These are phyloP conservation scores for Portunus trituberculatus DNA, from an alignment of 1,140 invertebrate genomes.

Conservation along the genomic window DNA sequence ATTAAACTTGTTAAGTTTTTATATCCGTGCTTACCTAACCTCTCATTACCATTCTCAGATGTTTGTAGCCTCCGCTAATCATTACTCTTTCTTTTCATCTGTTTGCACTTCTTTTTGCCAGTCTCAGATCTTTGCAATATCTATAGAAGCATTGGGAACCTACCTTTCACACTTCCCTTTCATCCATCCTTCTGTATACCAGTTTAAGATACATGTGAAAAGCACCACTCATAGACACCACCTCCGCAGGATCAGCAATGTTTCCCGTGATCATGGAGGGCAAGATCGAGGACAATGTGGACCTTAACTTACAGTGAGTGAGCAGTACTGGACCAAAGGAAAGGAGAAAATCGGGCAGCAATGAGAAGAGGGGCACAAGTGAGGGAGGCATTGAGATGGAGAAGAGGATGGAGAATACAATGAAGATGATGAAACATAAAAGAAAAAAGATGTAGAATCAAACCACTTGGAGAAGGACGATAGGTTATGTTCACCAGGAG, in stretches of 20 bases:
- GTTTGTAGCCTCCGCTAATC: too few species aligned
- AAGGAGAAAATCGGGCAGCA: slow-evolving; percentile 16
- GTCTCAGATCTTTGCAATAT: too few species aligned
- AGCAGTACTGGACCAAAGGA: slow-evolving; percentile 62
- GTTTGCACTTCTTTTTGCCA: too few species aligned
- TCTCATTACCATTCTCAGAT: too few species aligned
- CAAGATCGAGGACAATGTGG: slow-evolving; percentile 61
- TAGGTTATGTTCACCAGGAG: neutral
- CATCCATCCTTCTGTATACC: neutral
- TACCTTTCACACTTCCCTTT: too few species aligned
- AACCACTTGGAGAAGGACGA: neutral
- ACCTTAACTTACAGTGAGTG: slow-evolving; percentile 33
- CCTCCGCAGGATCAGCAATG: too few species aligned
- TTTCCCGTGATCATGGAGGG: neutral
- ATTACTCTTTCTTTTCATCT: too few species aligned
- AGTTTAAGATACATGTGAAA: neutral
- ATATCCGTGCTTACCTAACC: too few species aligned
- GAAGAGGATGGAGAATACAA: neutral
- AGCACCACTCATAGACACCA: neutral
- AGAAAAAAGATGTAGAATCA: neutral
- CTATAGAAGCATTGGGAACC: too few species aligned
- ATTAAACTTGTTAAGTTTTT: too few species aligned
- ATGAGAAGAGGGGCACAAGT: neutral
- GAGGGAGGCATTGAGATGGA: neutral
- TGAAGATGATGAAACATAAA: neutral